phyloP scores from a whole-genome alignment of 2,888 invertebrate genomes.

The Nemurella pictetii region DNA sequence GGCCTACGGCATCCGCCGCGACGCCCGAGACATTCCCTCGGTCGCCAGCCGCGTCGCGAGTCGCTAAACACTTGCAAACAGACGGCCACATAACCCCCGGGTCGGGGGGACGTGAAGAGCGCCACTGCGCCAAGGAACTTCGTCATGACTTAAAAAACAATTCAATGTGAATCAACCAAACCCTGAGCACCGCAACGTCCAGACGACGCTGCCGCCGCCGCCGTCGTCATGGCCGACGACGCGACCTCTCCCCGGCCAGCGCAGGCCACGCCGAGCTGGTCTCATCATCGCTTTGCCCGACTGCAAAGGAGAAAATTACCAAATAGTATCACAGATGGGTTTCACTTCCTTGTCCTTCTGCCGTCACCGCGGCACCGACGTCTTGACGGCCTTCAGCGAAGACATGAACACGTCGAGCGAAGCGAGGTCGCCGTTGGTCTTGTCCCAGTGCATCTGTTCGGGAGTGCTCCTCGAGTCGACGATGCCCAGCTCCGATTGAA shows the following conservation, averaged over 20 bases:
- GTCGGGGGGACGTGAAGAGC: not conserved
- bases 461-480: slow-evolving; percentile 37
- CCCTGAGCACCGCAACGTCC: not conserved
- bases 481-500: slow-evolving; percentile 45
- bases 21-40: not conserved
- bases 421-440: slow-evolving; percentile 59
- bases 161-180: not conserved
- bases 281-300: not conserved
- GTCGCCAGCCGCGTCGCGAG: not conserved
- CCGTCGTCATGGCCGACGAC: not conserved
- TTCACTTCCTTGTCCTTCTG: not conserved
- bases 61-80: not conserved
- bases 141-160: not conserved
- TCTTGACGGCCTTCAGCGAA: slow-evolving; percentile 63
- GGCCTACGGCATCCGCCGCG: not conserved
- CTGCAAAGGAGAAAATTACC: slow-evolving; percentile 38
- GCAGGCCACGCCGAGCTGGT: not conserved
- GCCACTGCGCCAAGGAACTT: not conserved
- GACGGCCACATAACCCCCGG: not conserved
- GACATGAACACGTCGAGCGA: slow-evolving; percentile 68
- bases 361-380: slow-evolving; percentile 52
- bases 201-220: not conserved
- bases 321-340: slow-evolving; percentile 38
- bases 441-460: slow-evolving; percentile 47
- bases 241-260: not conserved